Conservation (phyloP, 1,140 invertebrate species). For the Caenorhabditis elegans region WBcel235 BX284606.5:16677501-16678000, state of each 20-base stretch:
- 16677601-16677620: constrained; percentile 1
- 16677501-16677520: constrained; percentile 27
- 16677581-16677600: constrained; percentile 10
- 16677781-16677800: constrained; percentile 10
- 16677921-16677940: constrained; percentile 14
- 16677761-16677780: background rate
- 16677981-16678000: background rate
- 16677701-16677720: background rate
- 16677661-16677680: constrained; percentile 25
- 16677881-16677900: constrained; percentile 29
- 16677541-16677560: background rate
- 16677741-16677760: background rate
- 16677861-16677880: constrained; percentile 30
- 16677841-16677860: background rate
- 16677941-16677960: background rate
- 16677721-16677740: background rate
- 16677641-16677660: background rate
- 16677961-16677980: background rate
- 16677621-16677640: constrained; percentile 21
- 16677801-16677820: background rate
- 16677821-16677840: background rate
- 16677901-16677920: constrained; percentile 9
- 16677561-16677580: background rate
- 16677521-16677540: background rate
- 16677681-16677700: constrained; percentile 19